Conservation (phyloP, 1,140 invertebrate genomes). For the Cataglyphis hispanica region DNA sequence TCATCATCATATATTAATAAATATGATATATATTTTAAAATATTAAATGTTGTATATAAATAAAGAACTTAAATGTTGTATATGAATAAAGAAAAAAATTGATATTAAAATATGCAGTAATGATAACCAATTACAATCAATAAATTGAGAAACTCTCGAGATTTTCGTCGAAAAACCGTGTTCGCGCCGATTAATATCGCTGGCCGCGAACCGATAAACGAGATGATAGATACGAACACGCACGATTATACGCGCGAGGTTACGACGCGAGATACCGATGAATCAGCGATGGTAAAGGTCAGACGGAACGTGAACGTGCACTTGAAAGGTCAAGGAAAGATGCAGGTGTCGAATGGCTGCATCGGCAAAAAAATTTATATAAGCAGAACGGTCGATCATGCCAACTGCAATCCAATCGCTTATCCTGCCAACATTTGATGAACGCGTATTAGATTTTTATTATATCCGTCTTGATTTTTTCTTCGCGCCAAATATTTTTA, state of each 20-base stretch:
- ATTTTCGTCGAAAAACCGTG: constrained; percentile 36
- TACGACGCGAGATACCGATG: constrained; percentile 67
- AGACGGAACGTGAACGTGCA: constrained; percentile 66
- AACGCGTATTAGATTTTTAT: not conserved
- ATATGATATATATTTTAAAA: not conserved
- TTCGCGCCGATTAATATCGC: constrained; percentile 66
- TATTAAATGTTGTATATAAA: not conserved
- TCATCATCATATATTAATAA: not conserved
- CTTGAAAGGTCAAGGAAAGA: constrained; percentile 75
- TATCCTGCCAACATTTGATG: not conserved
- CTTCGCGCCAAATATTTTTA: not conserved
- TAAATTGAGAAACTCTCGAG: constrained; percentile 38
- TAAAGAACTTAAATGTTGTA: not conserved
- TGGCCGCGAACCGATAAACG: constrained; percentile 69
- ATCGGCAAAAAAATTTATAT: constrained; percentile 51
- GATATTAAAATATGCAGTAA: constrained; percentile 5
- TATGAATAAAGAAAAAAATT: no score
- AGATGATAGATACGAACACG: constrained; percentile 74
- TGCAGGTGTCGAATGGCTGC: constrained; percentile 51
- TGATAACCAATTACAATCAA: constrained; percentile 8
- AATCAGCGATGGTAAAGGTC: constrained; percentile 77
- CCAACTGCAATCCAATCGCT: constrained; percentile 24
- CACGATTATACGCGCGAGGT: constrained; percentile 70
- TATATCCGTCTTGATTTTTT: not conserved
- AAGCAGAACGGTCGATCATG: constrained; percentile 54